Base-by-base conservation (phyloP, 2,888 invertebrate genomes). In the Tillus elongatus region DNA sequence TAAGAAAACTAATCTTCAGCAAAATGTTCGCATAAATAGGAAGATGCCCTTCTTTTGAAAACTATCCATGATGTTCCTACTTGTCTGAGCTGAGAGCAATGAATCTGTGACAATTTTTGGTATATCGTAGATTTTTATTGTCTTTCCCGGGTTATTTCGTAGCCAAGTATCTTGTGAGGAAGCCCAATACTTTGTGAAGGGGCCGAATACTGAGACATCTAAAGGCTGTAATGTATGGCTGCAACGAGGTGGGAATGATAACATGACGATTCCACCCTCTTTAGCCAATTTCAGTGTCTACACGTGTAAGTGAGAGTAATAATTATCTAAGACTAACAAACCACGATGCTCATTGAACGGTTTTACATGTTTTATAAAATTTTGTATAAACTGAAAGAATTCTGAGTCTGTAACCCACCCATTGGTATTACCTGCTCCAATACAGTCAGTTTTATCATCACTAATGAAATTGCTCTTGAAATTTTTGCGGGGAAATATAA, bases 271-370 rank as follows among this genome's bases (percentile, higher is more conserved):
- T 15, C 35, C 29, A 11, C 36, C 43, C 33, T 46, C 44, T 46
- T 53, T 57, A 30, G 50, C 53, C 33, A 47, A 53, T 34, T 56
- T 42, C 15, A 60, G 30, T 24, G 49, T 43, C 14, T 39, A 34
- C 13, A 46, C 26, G n/a, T 35, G 27, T 6, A 57, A 40, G 42
- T 59, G 57, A 10, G 51, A 48, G 15, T 44, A 36, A n/a, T n/a
- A n/a, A 34, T 57, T 58, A 45, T 53, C 57, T n/a, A 57, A 38
- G 19, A 56, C 30, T 30, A 56, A 26, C 3, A 58, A 42, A 27
- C 50, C 33, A 19, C 16, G 33, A 11, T 10, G 19, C 16, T 16
- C 33, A 4, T 3, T 4, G 9, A 6, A 33, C 19, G 33, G 33
- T 16, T 33, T 33, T 4, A 33, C 33, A 33, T 19, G 6, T 19